Conservation (phyloP, 2,888 invertebrate species). For the Tillus elongatus region DNA sequence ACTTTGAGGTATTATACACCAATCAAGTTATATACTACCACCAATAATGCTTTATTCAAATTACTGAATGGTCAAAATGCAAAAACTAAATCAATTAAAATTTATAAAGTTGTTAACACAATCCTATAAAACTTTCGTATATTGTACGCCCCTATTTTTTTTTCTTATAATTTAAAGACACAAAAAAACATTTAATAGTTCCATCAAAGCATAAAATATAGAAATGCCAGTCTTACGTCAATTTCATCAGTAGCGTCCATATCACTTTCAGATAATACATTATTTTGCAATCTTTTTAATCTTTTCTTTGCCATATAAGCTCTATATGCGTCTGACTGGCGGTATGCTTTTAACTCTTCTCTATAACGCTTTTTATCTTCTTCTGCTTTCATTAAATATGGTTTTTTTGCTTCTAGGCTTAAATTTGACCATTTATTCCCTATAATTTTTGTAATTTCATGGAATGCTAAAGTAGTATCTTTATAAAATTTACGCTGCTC, state of each 20-base stretch:
- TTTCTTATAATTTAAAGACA: no score
- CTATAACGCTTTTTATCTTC: slow-evolving; percentile 49
- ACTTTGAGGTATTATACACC: no score
- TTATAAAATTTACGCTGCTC: slow-evolving; percentile 48
- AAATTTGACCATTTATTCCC: slow-evolving; percentile 51
- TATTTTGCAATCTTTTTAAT: slow-evolving; percentile 39
- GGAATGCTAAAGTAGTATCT: slow-evolving; percentile 44
- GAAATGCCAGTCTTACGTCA: no score
- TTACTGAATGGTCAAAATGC: no score
- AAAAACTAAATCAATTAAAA: no score
- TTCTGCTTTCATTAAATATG: slow-evolving; percentile 47
- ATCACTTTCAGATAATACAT: slow-evolving; percentile 42
- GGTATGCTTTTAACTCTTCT: slow-evolving; percentile 47
- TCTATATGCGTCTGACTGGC: slow-evolving; percentile 49
- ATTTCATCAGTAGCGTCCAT: slow-evolving; percentile 47
- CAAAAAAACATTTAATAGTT: no score
- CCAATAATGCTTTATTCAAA: no score
- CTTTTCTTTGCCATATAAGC: slow-evolving; percentile 46
- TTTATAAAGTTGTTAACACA: no score
- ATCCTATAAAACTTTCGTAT: no score
- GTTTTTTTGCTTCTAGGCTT: slow-evolving; percentile 46
- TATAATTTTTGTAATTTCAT: slow-evolving; percentile 48
- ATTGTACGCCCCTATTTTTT: no score
- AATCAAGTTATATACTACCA: no score
- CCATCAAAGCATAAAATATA: no score